phyloP scores from a whole-genome alignment of 2,797 vertebrate genomes.

The Microctenopoma stevenorrisi region DNA sequence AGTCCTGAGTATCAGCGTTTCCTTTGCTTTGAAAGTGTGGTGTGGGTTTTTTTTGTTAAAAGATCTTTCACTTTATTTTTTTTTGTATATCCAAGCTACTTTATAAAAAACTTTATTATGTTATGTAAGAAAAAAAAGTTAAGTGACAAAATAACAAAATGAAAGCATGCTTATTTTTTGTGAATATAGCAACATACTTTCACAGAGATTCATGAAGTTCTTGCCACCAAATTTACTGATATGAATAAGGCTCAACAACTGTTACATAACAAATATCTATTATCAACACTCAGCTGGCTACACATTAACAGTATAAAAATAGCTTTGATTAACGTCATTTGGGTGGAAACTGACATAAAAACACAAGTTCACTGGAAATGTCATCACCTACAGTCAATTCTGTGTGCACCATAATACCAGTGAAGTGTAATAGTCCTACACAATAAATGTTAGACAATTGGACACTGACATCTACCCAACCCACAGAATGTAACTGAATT shows the following conservation, averaged over 20 bases:
- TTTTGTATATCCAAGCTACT: not conserved
- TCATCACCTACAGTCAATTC: conserved; percentile 47
- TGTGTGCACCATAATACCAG: conserved; percentile 16
- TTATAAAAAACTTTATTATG: not conserved
- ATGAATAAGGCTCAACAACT: conserved; percentile 2
- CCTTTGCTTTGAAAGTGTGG: conserved; percentile 15
- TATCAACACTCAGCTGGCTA: conserved; percentile 30
- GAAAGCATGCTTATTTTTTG: not conserved
- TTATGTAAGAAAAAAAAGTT: no score
- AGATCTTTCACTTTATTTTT: not conserved
- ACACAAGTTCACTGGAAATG: conserved; percentile 50
- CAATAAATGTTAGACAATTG: conserved; percentile 1
- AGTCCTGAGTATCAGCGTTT: conserved; percentile 10
- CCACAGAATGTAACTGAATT: not conserved
- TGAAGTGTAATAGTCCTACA: not conserved
- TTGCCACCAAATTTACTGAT: not conserved
- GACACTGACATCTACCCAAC: not conserved
- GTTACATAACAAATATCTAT: conserved; percentile 23
- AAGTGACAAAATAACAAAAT: not conserved
- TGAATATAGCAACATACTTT: not conserved
- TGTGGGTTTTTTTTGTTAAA: conserved; percentile 1
- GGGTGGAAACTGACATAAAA: conserved; percentile 43
- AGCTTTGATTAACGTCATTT: conserved; percentile 49
- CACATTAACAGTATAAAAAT: conserved; percentile 51
- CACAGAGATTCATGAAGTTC: not conserved